Conservation (phyloP, 2,888 invertebrate genomes). For the Ichneumoninae sp. region DNA sequence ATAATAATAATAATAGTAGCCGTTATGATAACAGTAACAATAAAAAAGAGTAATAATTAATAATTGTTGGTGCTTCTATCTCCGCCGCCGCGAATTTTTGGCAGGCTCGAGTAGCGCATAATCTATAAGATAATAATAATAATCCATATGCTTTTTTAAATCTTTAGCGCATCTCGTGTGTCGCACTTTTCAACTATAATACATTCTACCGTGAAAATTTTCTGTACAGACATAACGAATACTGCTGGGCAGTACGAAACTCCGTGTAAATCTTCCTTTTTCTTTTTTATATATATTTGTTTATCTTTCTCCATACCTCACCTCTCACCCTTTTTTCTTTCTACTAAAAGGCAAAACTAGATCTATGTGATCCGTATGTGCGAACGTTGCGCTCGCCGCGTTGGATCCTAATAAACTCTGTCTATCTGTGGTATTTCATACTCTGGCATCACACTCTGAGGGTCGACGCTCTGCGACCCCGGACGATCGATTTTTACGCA, state of each 20-base stretch:
- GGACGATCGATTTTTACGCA: constrained; percentile 71
- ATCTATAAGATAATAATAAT: constrained; percentile 57
- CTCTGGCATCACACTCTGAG: constrained; percentile 22
- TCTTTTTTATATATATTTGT: constrained; percentile 25
- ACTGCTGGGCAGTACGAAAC: constrained; percentile 72
- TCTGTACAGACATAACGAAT: constrained; percentile 70
- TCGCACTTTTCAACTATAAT: constrained; percentile 66
- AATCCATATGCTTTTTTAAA: constrained; percentile 47
- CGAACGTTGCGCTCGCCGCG: constrained; percentile 54
- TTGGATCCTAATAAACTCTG: constrained; percentile 65
- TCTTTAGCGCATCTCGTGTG: constrained; percentile 49
- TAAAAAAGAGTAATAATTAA: constrained; percentile 69
- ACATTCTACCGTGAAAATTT: constrained; percentile 67
- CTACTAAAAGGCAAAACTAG: constrained; percentile 48
- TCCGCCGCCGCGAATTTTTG: constrained; percentile 36
- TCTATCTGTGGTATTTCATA: constrained; percentile 64
- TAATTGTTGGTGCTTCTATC: constrained; percentile 59
- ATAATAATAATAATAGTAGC: constrained; percentile 68
- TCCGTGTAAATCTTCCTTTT: constrained; percentile 64
- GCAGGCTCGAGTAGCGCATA: constrained; percentile 50
- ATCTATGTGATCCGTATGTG: constrained; percentile 44
- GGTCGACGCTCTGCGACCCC: constrained; percentile 1
- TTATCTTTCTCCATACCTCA: constrained; percentile 31
- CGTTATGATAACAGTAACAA: constrained; percentile 70
- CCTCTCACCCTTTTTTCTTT: constrained; percentile 8